Percentiles rank a stretch among this genome's conserved stretches.
These are phyloP conservation scores for Drosophila mimica DNA, from an alignment of 2,888 invertebrate species.

Conservation along the genomic window DNA sequence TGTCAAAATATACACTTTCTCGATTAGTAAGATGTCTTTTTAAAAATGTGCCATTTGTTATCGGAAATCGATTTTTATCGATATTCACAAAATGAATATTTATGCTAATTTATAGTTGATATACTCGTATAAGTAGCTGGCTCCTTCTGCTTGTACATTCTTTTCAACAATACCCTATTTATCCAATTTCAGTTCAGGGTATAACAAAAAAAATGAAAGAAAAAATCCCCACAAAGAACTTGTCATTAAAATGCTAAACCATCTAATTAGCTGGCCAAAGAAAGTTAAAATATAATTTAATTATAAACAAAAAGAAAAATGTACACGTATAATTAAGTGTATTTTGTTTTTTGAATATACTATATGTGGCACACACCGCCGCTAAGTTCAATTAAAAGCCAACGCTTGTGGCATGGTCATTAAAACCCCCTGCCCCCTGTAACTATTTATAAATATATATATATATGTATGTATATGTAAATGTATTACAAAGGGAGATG, in stretches of 20 bases:
- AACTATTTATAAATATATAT: not conserved
- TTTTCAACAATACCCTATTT: not conserved
- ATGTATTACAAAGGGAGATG: slow-evolving; percentile 23
- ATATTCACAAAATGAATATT: not conserved
- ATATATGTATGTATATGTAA: not conserved
- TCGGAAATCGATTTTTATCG: not conserved
- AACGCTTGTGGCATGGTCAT: slow-evolving; percentile 51
- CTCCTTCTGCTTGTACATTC: not conserved
- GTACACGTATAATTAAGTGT: slow-evolving; percentile 45
- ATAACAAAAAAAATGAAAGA: not conserved
- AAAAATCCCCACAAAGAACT: slow-evolving; percentile 1
- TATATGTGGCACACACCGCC: slow-evolving; percentile 43
- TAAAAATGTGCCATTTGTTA: not conserved
- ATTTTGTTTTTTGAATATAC: slow-evolving; percentile 17
- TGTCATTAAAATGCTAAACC: slow-evolving; percentile 35
- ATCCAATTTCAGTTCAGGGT: not conserved
- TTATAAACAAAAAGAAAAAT: slow-evolving; percentile 17
- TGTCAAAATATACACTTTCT: not conserved
- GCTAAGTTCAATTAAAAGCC: slow-evolving; percentile 72
- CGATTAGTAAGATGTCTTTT: not conserved
- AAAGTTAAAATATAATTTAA: slow-evolving; percentile 40
- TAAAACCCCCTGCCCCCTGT: slow-evolving; percentile 37
- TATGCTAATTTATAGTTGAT: too few relatives aligned
- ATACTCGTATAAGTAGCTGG: too few relatives aligned
- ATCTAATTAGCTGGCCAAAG: slow-evolving; percentile 39